Percentiles rank a stretch among this genome's conserved stretches.
Conservation (phyloP, 1,140 invertebrate genomes). For the Notospermus geniculatus region DNA sequence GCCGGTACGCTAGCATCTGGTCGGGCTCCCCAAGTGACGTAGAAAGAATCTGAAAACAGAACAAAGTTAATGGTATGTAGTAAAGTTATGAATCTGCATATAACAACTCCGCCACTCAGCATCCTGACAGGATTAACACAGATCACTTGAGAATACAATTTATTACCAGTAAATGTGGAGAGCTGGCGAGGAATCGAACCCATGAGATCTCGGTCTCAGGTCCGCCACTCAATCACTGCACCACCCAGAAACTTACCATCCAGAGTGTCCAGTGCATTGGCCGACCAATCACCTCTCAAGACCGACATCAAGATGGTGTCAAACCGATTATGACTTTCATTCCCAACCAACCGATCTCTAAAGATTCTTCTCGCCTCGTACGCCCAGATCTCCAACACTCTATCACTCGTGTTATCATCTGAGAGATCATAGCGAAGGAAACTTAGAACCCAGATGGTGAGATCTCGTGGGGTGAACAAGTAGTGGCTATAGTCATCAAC, state of each 20-base stretch:
- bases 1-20: conserved; percentile 35
- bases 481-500: conserved; percentile 66
- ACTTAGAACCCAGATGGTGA: conserved; percentile 70
- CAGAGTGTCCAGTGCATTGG: conserved; percentile 53
- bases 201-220: too few relatives aligned
- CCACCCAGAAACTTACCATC: conserved; percentile 51
- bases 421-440: conserved; percentile 59
- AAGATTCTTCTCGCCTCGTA: conserved; percentile 78
- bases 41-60: conserved; percentile 44
- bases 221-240: too few relatives aligned
- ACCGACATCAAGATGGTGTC: conserved; percentile 64
- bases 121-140: too few relatives aligned
- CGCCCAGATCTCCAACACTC: conserved; percentile 63
- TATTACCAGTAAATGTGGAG: too few relatives aligned
- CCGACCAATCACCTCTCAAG: conserved; percentile 59
- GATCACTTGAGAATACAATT: too few relatives aligned
- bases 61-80: too few relatives aligned
- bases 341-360: conserved; percentile 69
- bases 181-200: too few relatives aligned
- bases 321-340: conserved; percentile 68
- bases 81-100: too few relatives aligned
- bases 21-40: conserved; percentile 56
- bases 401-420: conserved; percentile 44
- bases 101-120: too few relatives aligned
- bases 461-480: conserved; percentile 68